A percentile compares a stretch with the other conserved stretches of the same genome.
phyloP scores from a whole-genome alignment of 2,888 invertebrate genomes.

The Epirrita christyi region DNA sequence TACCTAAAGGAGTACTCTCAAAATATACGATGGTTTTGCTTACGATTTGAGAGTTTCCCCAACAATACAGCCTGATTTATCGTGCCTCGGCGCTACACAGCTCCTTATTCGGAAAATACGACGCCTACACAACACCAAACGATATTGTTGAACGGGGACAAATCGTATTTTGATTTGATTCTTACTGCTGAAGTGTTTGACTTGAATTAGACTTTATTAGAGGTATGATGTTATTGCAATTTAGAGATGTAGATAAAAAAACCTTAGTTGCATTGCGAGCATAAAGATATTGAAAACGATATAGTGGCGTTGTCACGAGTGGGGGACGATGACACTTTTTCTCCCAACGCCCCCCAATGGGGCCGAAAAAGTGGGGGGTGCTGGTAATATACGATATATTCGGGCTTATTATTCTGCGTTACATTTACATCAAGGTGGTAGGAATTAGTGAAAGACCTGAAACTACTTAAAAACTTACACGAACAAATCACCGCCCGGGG shows the following conservation, averaged over 20 bases:
- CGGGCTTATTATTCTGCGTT: background rate
- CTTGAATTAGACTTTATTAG: conserved; percentile 18
- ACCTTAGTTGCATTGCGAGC: no score
- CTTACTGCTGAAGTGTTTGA: conserved; percentile 30
- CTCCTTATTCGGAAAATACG: conserved; percentile 56
- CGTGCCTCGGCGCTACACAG: conserved; percentile 55
- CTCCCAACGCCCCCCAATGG: no score
- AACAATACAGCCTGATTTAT: conserved; percentile 69
- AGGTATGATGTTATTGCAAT: background rate
- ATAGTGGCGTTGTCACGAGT: no score
- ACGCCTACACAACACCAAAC: conserved; percentile 53
- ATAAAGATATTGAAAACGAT: no score
- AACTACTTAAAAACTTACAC: conserved; percentile 15
- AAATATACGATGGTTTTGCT: conserved; percentile 54
- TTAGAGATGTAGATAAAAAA: background rate
- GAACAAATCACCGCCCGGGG: conserved; percentile 16
- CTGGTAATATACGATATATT: no score
- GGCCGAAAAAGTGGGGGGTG: no score
- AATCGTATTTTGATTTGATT: conserved; percentile 41
- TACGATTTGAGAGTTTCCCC: conserved; percentile 62
- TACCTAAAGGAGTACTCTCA: conserved; percentile 45
- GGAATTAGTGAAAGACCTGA: conserved; percentile 10
- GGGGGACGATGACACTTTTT: no score
- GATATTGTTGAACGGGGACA: conserved; percentile 47
- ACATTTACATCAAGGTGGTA: conserved; percentile 4